Evolutionary conservation across 2,113 vertebrate species (phyloP), one percentile per base, ranked within the genome.

Genomic region (Archilochus colubris): DNA sequence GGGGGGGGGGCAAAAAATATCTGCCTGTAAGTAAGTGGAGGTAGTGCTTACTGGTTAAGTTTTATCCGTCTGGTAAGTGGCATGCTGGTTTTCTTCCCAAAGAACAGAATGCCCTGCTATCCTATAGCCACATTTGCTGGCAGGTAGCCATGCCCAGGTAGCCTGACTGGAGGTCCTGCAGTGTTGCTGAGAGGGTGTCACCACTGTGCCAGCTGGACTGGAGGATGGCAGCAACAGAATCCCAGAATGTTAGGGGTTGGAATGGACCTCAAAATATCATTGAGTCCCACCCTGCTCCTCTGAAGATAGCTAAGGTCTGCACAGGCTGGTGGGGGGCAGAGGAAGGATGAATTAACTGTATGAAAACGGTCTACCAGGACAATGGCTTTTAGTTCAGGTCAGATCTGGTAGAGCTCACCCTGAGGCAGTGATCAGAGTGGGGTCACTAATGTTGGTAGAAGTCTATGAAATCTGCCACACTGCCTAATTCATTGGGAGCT

Each of bases 371-470:
- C 67, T 51, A 33, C 13, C 20, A 58, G 19, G 33, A 5, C 53
- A 11, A 38, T 40, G 31, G 6, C 72, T 82, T 53, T 23, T 19
- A 50, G 70, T 30, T 77, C 46, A 55, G 69, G 55, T 19, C 33
- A 25, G 21, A 27, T 8, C 28, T 69, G 48, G 33, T 88, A n/a
- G 0, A 51, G 53, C 16, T 70, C 58, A 24, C 9, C 28, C 61
- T 7, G 8, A 31, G 51, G 28, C 72, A 54, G 17, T 4, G 20
- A 64, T 36, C 31, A 33, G 2, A 0, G 12, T 23, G 8, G 46
- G 27, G 13, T 11, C 72, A 43, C 43, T 40, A 12, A 13, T 0
- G 0, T 3, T 14, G 12, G 3, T 31, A 51, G 76, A 40, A 78
- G 27, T 2, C 14, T 3, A 9, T 3, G 27, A 79, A 40, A 66